Base-by-base conservation (phyloP, 2,797 vertebrate species). In the Mus caroli region DNA sequence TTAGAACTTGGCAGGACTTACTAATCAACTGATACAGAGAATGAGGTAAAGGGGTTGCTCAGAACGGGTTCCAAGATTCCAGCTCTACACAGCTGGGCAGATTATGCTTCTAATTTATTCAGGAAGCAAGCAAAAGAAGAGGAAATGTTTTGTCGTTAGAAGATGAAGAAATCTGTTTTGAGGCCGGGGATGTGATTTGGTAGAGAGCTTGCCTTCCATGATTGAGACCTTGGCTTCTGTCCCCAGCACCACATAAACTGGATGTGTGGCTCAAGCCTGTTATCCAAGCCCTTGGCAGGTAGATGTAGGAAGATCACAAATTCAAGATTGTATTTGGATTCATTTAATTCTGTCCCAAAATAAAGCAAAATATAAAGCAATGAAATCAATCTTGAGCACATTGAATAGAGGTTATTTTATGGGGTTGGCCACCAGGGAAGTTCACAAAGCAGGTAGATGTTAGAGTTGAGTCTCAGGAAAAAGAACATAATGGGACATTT, bases 1-100 rank as follows among this genome's bases (percentile, higher is more conserved):
- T 90, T 94, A 91, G 56, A 50, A 43, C 73, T 88, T 94, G 86
- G n/a, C 24, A 60, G 76, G 54, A 80, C 46, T 86, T 87, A 43
- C 17, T 88, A 78, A 43, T n/a, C 71, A 58, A 46, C 56, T 3
- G 13, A 78, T 90, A 52, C 5, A 71, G 6, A 71, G 56, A 80
- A 15, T 60, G 76, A 76, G n/a, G 56, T 20, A 93, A 56, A 76
- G 52, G 83, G 4, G 71, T 92, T 93, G 52, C 83, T 90, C 43
- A 88, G 56, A 78, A 86, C 88, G 46, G 58, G 24, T 73, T 85
- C 56, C 56, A 80, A 79, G 52, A 71, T 94, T 87, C 67, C 46
- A 50, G 15, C 46, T 88, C 90, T 80, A 24, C 31, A n/a, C 12
- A 76, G 50, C 76, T 75, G 43, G 20, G 20, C 40, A 71, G 69